A percentile compares a stretch with the other conserved stretches of the same genome.
Conservation (phyloP, 53 echinoderm and acorn worm genomes). For the Arbacia lixula region DNA sequence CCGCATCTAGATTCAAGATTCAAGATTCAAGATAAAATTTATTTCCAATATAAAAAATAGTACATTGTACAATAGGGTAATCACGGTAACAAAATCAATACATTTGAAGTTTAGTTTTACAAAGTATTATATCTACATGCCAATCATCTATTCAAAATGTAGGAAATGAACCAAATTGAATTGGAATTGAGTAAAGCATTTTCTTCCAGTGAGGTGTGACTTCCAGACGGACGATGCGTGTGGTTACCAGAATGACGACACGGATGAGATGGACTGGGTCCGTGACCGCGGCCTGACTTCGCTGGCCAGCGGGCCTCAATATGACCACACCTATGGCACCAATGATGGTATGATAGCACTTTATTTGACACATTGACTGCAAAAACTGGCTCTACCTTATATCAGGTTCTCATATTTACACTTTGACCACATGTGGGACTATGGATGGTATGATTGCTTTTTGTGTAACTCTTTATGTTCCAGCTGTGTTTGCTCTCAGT, state of each 20-base stretch:
- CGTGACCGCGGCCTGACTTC: conserved; percentile 2
- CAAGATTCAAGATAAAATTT: too few relatives aligned
- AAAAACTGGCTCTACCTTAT: not conserved
- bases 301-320: not conserved
- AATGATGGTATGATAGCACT: not conserved
- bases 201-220: conserved; percentile 29
- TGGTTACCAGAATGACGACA: conserved; percentile 43
- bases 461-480: too few relatives aligned
- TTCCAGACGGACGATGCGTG: conserved; percentile 9
- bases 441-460: too few relatives aligned
- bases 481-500: too few relatives aligned
- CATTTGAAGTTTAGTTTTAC: too few relatives aligned
- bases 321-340: conserved; percentile 16
- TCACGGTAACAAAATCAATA: too few relatives aligned
- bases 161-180: not conserved
- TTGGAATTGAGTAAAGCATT: not conserved
- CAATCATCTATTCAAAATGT: too few relatives aligned
- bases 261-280: conserved; percentile 18
- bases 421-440: too few relatives aligned
- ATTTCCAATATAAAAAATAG: too few relatives aligned
- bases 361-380: not conserved
- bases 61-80: too few relatives aligned
- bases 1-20: too few relatives aligned
- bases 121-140: too few relatives aligned
- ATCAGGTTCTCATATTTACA: not conserved